phyloP scores from a whole-genome alignment of 2,113 vertebrate species.

The Pedionomus torquatus region DNA sequence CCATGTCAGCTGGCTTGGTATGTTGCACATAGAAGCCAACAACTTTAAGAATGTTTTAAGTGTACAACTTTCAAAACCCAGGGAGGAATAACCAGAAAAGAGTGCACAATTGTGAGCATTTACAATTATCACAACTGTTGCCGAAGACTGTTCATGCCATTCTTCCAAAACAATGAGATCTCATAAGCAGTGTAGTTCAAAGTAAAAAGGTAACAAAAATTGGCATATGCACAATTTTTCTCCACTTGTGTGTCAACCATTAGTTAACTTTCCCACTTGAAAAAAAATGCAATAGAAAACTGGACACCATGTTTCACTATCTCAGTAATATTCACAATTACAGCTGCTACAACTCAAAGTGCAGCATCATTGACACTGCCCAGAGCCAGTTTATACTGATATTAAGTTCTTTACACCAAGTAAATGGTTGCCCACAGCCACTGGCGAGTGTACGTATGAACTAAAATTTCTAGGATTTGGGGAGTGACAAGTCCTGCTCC shows the following conservation, averaged over 20 bases:
- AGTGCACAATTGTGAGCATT: conserved; percentile 83
- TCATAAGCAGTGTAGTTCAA: conserved; percentile 85
- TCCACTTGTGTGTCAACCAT: conserved; percentile 85
- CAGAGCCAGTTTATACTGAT: conserved; percentile 86
- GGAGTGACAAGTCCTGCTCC: conserved; percentile 92
- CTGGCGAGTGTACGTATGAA: conserved; percentile 88
- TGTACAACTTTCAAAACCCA: conserved; percentile 85
- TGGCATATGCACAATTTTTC: conserved; percentile 91
- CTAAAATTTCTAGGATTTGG: conserved; percentile 89
- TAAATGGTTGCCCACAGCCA: conserved; percentile 89
- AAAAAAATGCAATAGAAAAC: conserved; percentile 86
- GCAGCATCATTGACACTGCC: conserved; percentile 76
- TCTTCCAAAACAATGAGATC: conserved; percentile 84
- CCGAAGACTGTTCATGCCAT: conserved; percentile 84
- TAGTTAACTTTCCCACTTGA: conserved; percentile 85
- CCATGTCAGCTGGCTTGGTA: conserved; percentile 78
- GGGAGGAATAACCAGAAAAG: conserved; percentile 79
- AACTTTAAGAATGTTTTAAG: conserved; percentile 86
- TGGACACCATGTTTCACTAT: conserved; percentile 89
- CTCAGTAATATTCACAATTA: conserved; percentile 89
- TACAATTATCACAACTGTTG: conserved; percentile 83
- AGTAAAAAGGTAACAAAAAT: conserved; percentile 85
- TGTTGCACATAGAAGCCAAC: conserved; percentile 80
- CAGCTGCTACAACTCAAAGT: conserved; percentile 81
- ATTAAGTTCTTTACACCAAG: conserved; percentile 87